Evolutionary conservation across 2,888 invertebrate species (phyloP), one percentile per base, ranked within the genome.

Genomic region (Baccha elongata): DNA sequence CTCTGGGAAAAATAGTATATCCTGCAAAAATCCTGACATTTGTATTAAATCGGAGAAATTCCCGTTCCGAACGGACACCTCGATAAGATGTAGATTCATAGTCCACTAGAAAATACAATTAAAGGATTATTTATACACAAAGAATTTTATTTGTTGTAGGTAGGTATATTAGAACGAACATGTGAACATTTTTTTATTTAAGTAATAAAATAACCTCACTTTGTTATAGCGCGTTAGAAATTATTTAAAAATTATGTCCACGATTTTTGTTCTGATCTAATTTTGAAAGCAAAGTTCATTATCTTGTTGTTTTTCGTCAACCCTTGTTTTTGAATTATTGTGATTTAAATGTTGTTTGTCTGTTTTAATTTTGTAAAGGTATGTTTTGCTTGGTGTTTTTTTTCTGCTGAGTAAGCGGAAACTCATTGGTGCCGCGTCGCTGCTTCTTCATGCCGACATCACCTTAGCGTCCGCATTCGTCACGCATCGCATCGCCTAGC

Each of bases 391-490:
- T 64, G 29, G 7, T 19, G 23, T 19, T 40, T 35, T 37, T 58
- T 71, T 71, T 62, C 50, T 76, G 55, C 72, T 78, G 78, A 73
- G 55, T 83, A 72, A 87, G 87, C 88, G 89, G 90, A 90, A 90
- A 89, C 87, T 88, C 88, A 89, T 89, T 88, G 88, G 89, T 86
- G 88, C 89, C 89, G 90, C 89, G 89, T 88, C 89, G 90, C 86
- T 90, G 89, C 86, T 85, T 80, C 78, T 78, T 71, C 85, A 85
- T 85, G 76, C 85, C 48, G 80, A 73, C 75, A 62, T 80, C 1
- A 76, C 67, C 13, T 83, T 69, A 71, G 80, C 58, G 64, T 85
- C 79, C 26, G 72, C 83, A 32, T 74, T 85, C 55, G 69, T 72
- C 7, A 78, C 62, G 48, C 87, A 87, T 8, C 86, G 86, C 5